A percentile compares a stretch with the other conserved stretches of the same genome.
Conservation (phyloP, 2,113 vertebrate species). For the Dryoscopus gambensis region DNA sequence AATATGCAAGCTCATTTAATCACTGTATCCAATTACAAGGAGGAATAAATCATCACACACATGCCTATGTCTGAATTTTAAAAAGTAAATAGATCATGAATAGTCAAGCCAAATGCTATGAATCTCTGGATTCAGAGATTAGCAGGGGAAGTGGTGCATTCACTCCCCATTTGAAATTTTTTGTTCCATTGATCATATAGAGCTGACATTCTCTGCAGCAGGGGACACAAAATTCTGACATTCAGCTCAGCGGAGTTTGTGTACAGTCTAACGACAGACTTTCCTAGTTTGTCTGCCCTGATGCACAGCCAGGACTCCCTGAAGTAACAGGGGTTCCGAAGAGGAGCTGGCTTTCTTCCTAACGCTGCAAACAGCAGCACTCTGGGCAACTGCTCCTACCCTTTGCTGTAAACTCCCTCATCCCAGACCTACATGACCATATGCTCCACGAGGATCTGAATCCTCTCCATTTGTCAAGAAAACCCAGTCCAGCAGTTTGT, state of each 20-base stretch:
- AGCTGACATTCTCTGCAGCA: neutral
- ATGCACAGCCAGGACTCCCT: neutral
- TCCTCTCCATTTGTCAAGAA: neutral
- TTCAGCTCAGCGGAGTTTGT: neutral
- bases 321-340: neutral
- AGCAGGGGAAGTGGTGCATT: neutral
- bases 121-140: neutral
- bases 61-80: conserved; percentile 24
- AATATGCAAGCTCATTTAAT: conserved; percentile 50
- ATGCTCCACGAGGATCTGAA: neutral
- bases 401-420: neutral
- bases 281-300: neutral
- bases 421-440: neutral
- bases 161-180: neutral
- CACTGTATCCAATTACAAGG: conserved; percentile 46
- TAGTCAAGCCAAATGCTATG: neutral
- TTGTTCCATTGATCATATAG: neutral
- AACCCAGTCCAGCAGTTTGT: neutral
- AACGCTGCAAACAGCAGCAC: neutral
- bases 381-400: neutral
- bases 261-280: neutral
- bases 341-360: neutral
- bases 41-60: conserved; percentile 40
- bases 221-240: neutral
- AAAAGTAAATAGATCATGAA: conserved; percentile 39